Conservation (phyloP, 1,140 invertebrate species). For the Carcinoscorpius rotundicauda region DNA sequence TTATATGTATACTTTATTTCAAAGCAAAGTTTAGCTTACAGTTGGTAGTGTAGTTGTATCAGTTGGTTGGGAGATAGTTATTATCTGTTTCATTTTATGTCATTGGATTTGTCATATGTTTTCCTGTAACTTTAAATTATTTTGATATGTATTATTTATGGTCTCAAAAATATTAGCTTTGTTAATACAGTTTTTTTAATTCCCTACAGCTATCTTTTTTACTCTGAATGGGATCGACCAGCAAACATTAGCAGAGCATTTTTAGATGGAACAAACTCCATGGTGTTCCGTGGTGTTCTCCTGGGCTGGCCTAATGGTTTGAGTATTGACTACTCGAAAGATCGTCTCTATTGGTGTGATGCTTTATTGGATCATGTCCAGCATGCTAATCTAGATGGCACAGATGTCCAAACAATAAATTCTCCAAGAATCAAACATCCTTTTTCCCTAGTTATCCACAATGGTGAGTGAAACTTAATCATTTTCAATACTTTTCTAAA, state of each 20-base stretch:
- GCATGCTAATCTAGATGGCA: conserved; percentile 86
- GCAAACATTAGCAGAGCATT: conserved; percentile 86
- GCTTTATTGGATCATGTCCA: conserved; percentile 90
- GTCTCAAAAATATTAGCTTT: too few species aligned
- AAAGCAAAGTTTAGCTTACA: too few species aligned
- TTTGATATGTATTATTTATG: conserved; percentile 3
- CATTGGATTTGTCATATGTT: too few species aligned
- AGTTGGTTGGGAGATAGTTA: too few species aligned
- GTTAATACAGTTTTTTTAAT: too few species aligned
- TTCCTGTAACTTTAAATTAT: neutral
- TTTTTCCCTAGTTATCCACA: conserved; percentile 88
- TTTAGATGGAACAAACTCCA: conserved; percentile 69
- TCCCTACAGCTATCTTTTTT: conserved; percentile 58
- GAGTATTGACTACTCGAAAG: conserved; percentile 74
- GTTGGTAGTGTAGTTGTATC: too few species aligned
- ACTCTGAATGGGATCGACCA: conserved; percentile 91
- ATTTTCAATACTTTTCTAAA: conserved; percentile 5
- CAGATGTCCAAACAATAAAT: conserved; percentile 79
- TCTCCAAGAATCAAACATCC: conserved; percentile 77
- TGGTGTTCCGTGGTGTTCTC: conserved; percentile 83
- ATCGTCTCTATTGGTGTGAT: conserved; percentile 90
- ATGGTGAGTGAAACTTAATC: conserved; percentile 33
- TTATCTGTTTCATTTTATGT: too few species aligned
- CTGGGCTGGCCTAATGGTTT: conserved; percentile 93
- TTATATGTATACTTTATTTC: too few species aligned